phyloP scores from a whole-genome alignment of 2,797 vertebrate genomes.

The Erpetoichthys calabaricus region DNA sequence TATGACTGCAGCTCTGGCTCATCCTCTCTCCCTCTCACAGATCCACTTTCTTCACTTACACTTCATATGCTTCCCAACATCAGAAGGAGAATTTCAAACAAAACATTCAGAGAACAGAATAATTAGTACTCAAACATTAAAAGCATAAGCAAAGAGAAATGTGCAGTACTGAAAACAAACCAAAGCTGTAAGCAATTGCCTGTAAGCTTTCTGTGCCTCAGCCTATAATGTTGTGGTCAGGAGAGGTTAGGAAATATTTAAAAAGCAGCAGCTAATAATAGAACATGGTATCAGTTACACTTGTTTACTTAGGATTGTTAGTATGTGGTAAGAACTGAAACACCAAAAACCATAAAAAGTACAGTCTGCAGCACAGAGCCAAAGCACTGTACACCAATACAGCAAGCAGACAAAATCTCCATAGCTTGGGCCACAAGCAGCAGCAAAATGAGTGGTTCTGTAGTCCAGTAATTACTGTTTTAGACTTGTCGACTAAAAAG shows the following conservation, averaged over 20 bases:
- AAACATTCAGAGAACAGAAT: no score
- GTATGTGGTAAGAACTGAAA: neutral
- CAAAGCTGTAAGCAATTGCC: no score
- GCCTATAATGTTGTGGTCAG: neutral
- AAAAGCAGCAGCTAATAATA: neutral
- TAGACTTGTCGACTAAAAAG: neutral
- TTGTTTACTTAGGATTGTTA: conserved; percentile 1
- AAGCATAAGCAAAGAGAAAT: no score
- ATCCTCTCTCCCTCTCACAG: no score
- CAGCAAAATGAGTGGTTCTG: neutral
- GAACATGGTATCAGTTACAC: conserved; percentile 2
- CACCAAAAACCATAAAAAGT: conserved; percentile 1
- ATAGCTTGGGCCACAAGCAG: neutral
- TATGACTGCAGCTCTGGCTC: no score
- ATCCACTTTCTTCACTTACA: no score
- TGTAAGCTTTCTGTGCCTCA: neutral
- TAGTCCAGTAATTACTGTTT: neutral
- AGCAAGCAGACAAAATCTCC: no score
- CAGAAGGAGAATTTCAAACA: no score
- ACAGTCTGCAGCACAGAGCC: neutral
- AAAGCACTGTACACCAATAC: no score
- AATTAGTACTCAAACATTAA: no score
- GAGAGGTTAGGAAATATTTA: conserved; percentile 3
- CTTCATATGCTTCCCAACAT: no score
- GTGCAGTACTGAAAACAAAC: no score